Base-by-base conservation (phyloP, 2,797 vertebrate genomes). In the Yasuhikotakia modesta region DNA sequence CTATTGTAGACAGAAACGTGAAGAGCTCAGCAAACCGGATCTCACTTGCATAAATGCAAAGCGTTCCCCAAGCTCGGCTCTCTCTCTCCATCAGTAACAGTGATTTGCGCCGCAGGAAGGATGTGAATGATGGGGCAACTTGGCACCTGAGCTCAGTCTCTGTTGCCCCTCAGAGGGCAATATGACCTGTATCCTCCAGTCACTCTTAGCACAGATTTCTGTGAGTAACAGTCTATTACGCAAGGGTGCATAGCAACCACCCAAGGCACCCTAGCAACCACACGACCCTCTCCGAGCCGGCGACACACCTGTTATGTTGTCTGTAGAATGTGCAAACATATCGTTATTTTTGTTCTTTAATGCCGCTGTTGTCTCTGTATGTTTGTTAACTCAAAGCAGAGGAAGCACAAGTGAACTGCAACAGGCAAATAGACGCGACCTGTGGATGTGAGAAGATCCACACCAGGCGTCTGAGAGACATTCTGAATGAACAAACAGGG, bases 1-100 rank as follows among this genome's bases (percentile, higher is more conserved):
- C 11, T 60, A 61, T 61, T 77, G 55, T 39, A 61, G 66, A 63
- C 52, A 16, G 24, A 58, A 58, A 58, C 14, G 55, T 50, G 43
- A 53, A 22, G 43, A 24, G 74, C 53, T 10, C n/a, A 39, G 24
- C 12, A 43, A 14, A 50, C 50, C 39, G 61, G 24, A 50, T 27
- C 48, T 27, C n/a, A 22, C 60, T n/a, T 48, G 53, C 16, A 24
- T 48, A 35, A 55, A 58, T 48, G 39, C 27, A 35, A 52, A 52
- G 19, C 27, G 27, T n/a, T n/a, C n/a, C 46, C 3, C 19, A 35
- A n/a, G 8, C 43, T n/a, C n/a, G n/a, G n/a, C n/a, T 2, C 16
- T 61, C 14, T 61, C 14, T 5, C 14, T 60, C 30, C 17, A 27
- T 32, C 27, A 14, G 21, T 58, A 16, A 58, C 24, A 58, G 19